These are phyloP conservation scores for Gymnoscopelus braueri DNA, from an alignment of 2,797 vertebrate species.

Conservation along the genomic window DNA sequence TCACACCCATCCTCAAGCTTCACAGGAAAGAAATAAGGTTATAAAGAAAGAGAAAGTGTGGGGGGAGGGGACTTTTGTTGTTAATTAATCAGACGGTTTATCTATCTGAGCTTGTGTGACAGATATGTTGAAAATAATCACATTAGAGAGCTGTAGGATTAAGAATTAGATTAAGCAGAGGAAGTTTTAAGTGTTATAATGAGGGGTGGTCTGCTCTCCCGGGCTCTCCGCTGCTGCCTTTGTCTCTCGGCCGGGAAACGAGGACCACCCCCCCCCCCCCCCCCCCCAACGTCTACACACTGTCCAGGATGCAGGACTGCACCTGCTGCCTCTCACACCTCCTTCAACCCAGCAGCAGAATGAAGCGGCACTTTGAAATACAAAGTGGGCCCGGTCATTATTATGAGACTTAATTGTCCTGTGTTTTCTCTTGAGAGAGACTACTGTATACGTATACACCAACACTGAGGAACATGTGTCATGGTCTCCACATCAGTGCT, in stretches of 20 bases:
- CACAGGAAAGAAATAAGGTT: slow-evolving; percentile 72
- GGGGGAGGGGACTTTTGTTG: slow-evolving; percentile 56
- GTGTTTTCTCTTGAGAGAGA: too few species aligned
- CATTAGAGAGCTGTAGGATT: slow-evolving; percentile 68
- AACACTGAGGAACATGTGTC: too few species aligned
- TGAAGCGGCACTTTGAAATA: slow-evolving; percentile 57
- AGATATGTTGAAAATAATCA: slow-evolving; percentile 74
- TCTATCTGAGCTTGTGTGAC: slow-evolving; percentile 72
- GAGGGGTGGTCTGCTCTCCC: slow-evolving; percentile 58
- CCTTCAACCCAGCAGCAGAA: slow-evolving; percentile 38
- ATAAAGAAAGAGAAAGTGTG: slow-evolving; percentile 59
- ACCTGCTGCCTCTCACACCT: slow-evolving; percentile 38
- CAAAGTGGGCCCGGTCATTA: slow-evolving; percentile 12
- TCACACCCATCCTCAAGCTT: slow-evolving; percentile 75
- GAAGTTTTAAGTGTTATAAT: slow-evolving; percentile 68
- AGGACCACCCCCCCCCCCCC: too few species aligned
- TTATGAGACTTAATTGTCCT: background rate
- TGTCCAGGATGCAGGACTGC: slow-evolving; percentile 42
- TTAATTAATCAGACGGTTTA: slow-evolving; percentile 85
- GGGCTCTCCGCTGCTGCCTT: slow-evolving; percentile 48
- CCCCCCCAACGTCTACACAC: slow-evolving; percentile 32
- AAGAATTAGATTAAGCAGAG: slow-evolving; percentile 72
- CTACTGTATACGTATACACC: too few species aligned
- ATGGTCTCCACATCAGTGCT: too few species aligned
- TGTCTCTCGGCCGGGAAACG: slow-evolving; percentile 47